Conservation (phyloP, 2,797 vertebrate genomes). For the Acrossocheilus fasciatus region DNA sequence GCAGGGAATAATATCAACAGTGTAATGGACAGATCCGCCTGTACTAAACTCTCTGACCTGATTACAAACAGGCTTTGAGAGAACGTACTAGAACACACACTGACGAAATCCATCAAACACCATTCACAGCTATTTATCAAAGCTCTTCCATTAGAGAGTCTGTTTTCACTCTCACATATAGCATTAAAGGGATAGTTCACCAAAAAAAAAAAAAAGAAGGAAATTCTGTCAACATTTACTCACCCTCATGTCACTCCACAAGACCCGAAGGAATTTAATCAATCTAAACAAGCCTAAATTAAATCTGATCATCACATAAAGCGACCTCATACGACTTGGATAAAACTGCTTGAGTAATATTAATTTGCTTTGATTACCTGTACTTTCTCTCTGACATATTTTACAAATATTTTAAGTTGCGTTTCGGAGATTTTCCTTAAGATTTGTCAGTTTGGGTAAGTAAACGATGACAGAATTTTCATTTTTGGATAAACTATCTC, state of each 20-base stretch:
- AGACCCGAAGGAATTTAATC: not conserved
- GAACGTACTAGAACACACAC: slow-evolving; percentile 46
- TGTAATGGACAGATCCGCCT: not conserved
- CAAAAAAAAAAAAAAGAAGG: not conserved
- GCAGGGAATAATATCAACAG: not conserved
- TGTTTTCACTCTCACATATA: not conserved
- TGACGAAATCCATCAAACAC: slow-evolving; percentile 30
- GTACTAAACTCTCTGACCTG: slow-evolving; percentile 18
- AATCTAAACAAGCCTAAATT: not conserved
- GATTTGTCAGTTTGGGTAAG: not conserved
- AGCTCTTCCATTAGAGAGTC: not conserved
- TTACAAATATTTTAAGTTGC: not conserved
- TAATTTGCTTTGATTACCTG: not conserved
- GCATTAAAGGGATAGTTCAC: not conserved
- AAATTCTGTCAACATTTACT: not conserved
- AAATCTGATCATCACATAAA: not conserved
- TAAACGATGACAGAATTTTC: not conserved
- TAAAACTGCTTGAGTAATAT: not conserved
- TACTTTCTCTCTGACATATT: not conserved
- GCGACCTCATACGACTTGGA: not conserved
- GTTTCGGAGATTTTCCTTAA: not conserved
- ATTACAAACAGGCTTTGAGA: slow-evolving; percentile 36
- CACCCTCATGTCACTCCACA: not conserved
- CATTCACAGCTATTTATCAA: slow-evolving; percentile 40
- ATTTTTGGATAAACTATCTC: not conserved